Evolutionary conservation across 30 jellyfish, hydroid and myxozoan genomes (phyloP), one percentile per base, ranked within the genome.

Genomic region (Aurelia aurita complex sp. Pacific): DNA sequence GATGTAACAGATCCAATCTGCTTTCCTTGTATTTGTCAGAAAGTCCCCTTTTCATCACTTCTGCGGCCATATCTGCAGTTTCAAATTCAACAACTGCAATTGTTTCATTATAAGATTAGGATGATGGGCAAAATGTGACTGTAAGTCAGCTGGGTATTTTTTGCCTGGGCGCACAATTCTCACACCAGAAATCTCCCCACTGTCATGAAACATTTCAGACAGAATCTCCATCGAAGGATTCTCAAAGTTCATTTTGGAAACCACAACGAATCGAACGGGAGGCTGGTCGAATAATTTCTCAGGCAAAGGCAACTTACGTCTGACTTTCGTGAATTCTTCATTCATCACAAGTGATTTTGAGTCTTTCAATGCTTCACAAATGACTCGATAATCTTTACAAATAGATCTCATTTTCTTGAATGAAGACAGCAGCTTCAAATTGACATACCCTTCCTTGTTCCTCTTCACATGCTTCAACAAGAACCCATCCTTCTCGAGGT

Each of bases 61-160:
- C 91, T 8, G 86, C 70, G 36, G 99, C 99, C 72, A 65, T 73
- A 19, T 94, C 97, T 84, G 97, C 89, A 60, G 84, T 78, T 50
- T 94, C 97, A 71, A 94, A 94, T 73, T 94, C 99, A 62, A 94
- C 97, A 59, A 94, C 97, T 17, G 97, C 99, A 40, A 94, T 91
- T 23, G 91, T 76, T 69, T 94, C 97, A 63, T 89, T 12, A 75
- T 79, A 4, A 94, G 90, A 52, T 89, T 97, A 16, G 97, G 92
- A 69, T 94, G 92, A 67, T 90, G 93, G 3, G 99, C 96, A 67
- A 83, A 94, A 87, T 94, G 99, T 1, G 99, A 85, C 86, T 94
- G 99, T 52, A 94, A 65, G 43, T 88, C 99, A 52, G 91, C 93
- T 11, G 99, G 99, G 80, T 73, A 85, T 61, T 89, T 94, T 74